Evolutionary conservation across 2,113 vertebrate genomes (phyloP), one percentile per base, ranked within the genome.

Genomic region (Xyliphius kryptos): DNA sequence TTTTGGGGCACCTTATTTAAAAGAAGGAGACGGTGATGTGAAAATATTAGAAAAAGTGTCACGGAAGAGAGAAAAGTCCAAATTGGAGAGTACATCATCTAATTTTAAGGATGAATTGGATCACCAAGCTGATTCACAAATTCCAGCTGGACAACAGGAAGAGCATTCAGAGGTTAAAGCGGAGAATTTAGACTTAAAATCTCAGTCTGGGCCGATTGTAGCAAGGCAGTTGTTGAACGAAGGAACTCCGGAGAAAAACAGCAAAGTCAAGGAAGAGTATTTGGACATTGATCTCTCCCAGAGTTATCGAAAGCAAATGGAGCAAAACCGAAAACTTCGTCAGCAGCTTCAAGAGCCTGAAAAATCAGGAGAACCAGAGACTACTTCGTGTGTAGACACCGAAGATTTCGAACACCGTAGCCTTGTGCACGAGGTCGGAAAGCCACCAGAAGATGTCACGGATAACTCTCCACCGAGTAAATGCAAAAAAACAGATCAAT

Each of bases 221-320:
- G n/a, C n/a, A n/a, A 79, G 79, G 64, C 77, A 70, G 16, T 73
- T 83, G 56, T 90, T 86, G 55, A 88, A 89, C 0, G 95, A 92
- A 3, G 88, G 84, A 9, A 85, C 72, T 51, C 20, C 74, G 0
- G 95, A 97, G 58, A 84, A 85, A 41, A 89, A 88, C 46, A 87
- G 83, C 55, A 85, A 86, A 38, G 88, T 84, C 19, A 81, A 80
- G 0, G 94, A 97, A 38, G 93, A 96, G 63, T 91, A 90, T 68
- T 89, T 98, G 6, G 94, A 99, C 71, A 99, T 99, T 0, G 96
- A 99, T 76, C 89, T 95, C 74, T 97, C 96, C 0, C 96, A 99
- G 76, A 98, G 96, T 81, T 99, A 92, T 74, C 89, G 96, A 49
- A 99, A 99, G 72, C 96, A 99, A 74, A 99, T 99, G 96, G 96